Conservation (phyloP, 23 tunicate species). For the Styela clava region DNA sequence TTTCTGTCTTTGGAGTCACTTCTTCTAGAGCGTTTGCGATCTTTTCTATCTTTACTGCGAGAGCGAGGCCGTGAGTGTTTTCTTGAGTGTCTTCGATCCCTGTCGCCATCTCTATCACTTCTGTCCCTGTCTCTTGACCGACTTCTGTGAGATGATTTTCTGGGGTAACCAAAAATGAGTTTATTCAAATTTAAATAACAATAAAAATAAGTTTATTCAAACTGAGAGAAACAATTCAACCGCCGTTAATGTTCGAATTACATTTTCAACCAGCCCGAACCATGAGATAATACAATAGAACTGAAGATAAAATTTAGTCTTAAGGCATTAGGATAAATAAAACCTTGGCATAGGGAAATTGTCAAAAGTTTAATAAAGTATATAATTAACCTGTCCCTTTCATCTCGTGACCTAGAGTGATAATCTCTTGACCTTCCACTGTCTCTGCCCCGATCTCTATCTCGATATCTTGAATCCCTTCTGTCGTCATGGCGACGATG, state of each 20-base stretch:
- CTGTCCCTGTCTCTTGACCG: slow-evolving; percentile 65
- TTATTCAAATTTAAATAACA: background rate
- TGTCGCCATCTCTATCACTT: slow-evolving; percentile 22
- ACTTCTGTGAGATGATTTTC: slow-evolving; percentile 30
- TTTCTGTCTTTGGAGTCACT: slow-evolving; percentile 40
- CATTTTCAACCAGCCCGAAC: too few species aligned
- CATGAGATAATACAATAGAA: too few species aligned
- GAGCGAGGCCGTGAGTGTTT: slow-evolving; percentile 51
- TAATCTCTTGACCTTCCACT: slow-evolving; percentile 42
- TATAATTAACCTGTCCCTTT: slow-evolving; percentile 7
- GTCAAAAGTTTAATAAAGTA: too few species aligned
- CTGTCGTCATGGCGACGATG: slow-evolving; percentile 55
- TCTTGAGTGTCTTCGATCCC: slow-evolving; percentile 65
- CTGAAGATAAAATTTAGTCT: too few species aligned
- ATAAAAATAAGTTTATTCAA: background rate
- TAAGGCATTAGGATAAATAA: too few species aligned
- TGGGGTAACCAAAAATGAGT: background rate
- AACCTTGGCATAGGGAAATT: too few species aligned
- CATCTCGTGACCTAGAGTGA: slow-evolving; percentile 20
- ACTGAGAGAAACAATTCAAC: background rate
- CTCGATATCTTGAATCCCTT: slow-evolving; percentile 37
- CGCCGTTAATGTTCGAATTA: background rate
- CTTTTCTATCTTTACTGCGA: slow-evolving; percentile 36
- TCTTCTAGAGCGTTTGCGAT: slow-evolving; percentile 45
- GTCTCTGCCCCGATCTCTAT: slow-evolving; percentile 33